A percentile compares a stretch with the other conserved stretches of the same genome.
Evolutionary conservation across 2,888 invertebrate species (phyloP).

Genomic region (Rugalucina vietnamica): DNA sequence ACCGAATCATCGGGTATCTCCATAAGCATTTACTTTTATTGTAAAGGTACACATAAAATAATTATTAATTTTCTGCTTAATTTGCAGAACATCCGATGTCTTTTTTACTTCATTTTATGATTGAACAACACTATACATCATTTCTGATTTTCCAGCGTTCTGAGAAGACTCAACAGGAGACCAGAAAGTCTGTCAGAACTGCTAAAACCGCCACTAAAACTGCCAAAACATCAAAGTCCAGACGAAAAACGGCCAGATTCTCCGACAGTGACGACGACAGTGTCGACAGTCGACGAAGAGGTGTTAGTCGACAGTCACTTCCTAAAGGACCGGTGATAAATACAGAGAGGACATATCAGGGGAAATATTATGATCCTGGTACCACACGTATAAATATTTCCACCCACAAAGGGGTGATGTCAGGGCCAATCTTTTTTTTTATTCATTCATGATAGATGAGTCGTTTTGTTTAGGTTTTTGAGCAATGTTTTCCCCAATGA

Average conservation of each 20-base stretch:
- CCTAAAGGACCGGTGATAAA: conserved; percentile 51
- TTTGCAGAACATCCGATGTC: too few species aligned
- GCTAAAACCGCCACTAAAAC: conserved; percentile 15
- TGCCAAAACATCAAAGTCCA: conserved; percentile 24
- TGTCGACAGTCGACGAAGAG: conserved; percentile 21
- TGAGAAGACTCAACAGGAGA: conserved; percentile 40
- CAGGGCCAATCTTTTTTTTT: too few species aligned
- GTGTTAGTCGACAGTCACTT: conserved; percentile 53
- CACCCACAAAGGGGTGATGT: too few species aligned
- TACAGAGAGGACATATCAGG: conserved; percentile 49
- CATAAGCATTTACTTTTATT: too few species aligned
- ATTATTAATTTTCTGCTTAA: too few species aligned
- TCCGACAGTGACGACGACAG: background rate
- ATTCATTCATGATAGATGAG: too few species aligned
- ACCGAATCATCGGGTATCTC: too few species aligned
- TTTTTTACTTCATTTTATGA: background rate
- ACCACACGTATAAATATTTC: too few species aligned
- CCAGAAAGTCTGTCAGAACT: conserved; percentile 17
- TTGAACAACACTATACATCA: background rate
- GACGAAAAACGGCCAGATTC: background rate
- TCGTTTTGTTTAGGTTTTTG: too few species aligned
- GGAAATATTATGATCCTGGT: conserved; percentile 59
- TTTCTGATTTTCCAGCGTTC: conserved; percentile 33
- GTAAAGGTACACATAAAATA: too few species aligned
- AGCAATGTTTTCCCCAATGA: too few species aligned